phyloP scores from a whole-genome alignment of 2,797 vertebrate species.

The Danio aesculapii region DNA sequence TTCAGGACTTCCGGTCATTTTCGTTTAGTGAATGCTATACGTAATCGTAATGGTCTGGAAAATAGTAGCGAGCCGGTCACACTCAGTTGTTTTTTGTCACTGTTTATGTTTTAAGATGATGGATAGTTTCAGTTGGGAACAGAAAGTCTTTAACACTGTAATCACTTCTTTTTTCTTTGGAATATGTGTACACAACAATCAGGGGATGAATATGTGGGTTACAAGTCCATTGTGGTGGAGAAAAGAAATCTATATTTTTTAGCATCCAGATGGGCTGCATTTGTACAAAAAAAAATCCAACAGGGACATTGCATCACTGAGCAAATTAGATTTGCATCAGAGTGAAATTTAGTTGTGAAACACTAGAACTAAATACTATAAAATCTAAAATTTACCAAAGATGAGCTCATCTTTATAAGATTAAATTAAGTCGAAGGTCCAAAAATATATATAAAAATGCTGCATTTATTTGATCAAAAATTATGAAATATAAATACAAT shows the following conservation, averaged over 20 bases:
- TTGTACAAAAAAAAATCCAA: slow-evolving; percentile 65
- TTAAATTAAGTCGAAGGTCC: neutral
- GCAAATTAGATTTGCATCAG: slow-evolving; percentile 6
- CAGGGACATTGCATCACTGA: slow-evolving; percentile 63
- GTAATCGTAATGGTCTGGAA: slow-evolving; percentile 64
- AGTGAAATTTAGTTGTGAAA: neutral
- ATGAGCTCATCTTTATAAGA: neutral
- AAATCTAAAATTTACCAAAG: neutral
- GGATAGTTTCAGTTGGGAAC: slow-evolving; percentile 7
- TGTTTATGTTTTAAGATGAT: slow-evolving; percentile 34
- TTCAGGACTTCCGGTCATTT: slow-evolving; percentile 67
- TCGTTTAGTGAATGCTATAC: slow-evolving; percentile 62
- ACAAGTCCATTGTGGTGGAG: slow-evolving; percentile 65
- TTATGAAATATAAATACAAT: too few relatives aligned
- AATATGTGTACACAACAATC: slow-evolving; percentile 35
- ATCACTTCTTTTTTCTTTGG: slow-evolving; percentile 4
- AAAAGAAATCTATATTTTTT: slow-evolving; percentile 51
- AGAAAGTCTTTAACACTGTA: slow-evolving; percentile 33
- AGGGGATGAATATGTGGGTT: slow-evolving; percentile 71
- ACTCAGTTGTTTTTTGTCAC: slow-evolving; percentile 51
- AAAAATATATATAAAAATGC: too few relatives aligned
- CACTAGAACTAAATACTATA: neutral
- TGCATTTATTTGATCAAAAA: too few relatives aligned
- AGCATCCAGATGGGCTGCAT: slow-evolving; percentile 76
- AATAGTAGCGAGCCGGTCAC: slow-evolving; percentile 55